These are phyloP conservation scores for Anodontia alba DNA, from an alignment of 2,888 invertebrate genomes.

Conservation along the genomic window DNA sequence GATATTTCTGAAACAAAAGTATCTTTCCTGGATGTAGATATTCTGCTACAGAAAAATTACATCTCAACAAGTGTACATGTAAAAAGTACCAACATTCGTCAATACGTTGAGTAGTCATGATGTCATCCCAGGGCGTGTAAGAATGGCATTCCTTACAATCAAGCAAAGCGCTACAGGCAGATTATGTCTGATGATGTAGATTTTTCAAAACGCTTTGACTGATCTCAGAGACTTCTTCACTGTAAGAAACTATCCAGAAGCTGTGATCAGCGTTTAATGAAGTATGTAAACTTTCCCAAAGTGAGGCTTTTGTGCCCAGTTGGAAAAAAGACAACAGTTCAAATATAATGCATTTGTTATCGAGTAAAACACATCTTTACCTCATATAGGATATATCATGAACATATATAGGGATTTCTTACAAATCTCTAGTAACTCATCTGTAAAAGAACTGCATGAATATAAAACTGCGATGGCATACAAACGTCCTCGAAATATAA, in stretches of 20 bases:
- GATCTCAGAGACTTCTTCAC: slow-evolving; percentile 9
- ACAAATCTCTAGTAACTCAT: background rate
- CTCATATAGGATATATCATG: slow-evolving; percentile 21
- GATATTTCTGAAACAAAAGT: too few species aligned
- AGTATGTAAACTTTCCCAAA: too few species aligned
- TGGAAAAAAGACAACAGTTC: background rate
- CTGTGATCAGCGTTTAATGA: background rate
- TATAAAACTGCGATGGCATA: background rate
- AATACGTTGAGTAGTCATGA: slow-evolving; percentile 23
- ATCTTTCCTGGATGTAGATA: too few species aligned
- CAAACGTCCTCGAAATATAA: background rate
- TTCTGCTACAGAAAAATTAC: background rate
- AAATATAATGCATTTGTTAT: slow-evolving; percentile 19
- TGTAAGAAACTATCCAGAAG: slow-evolving; percentile 20
- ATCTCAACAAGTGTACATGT: too few species aligned
- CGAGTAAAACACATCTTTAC: slow-evolving; percentile 24
- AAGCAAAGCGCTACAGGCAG: slow-evolving; percentile 31
- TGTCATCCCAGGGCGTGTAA: too few species aligned
- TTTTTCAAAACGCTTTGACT: slow-evolving; percentile 9
- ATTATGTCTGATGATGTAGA: slow-evolving; percentile 29
- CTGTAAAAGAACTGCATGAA: background rate
- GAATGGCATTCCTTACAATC: slow-evolving; percentile 29
- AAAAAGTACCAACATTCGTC: slow-evolving; percentile 24
- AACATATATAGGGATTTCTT: slow-evolving; percentile 12
- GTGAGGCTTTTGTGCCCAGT: background rate